Conservation (phyloP, 2,113 vertebrate species). For the Thamnaconus septentrionalis region DNA sequence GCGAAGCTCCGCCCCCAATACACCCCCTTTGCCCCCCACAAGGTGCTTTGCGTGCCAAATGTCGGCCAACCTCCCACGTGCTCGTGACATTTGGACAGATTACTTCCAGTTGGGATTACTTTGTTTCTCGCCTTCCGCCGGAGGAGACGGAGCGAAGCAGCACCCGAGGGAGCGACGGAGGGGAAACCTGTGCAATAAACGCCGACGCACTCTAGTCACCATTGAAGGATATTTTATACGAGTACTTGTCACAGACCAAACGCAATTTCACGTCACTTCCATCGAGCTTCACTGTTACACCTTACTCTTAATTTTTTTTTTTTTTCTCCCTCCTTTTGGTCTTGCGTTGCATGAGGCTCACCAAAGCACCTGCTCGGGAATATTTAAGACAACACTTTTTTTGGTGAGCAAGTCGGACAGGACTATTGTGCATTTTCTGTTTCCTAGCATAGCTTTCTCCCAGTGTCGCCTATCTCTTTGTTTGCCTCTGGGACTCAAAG, state of each 20-base stretch:
- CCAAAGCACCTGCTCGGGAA: constrained; percentile 6
- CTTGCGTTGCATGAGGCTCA: constrained; percentile 34
- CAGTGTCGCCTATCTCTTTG: too few species aligned
- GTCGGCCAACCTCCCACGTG: neutral
- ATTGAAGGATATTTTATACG: constrained; percentile 30
- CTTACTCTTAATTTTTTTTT: neutral
- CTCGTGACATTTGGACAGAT: neutral
- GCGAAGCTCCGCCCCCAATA: neutral
- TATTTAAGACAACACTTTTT: constrained; percentile 4
- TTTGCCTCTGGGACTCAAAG: too few species aligned
- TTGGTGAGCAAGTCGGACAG: constrained; percentile 22
- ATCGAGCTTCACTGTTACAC: constrained; percentile 11
- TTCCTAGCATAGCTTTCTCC: too few species aligned
- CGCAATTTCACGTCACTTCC: constrained; percentile 13
- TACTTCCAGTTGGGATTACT: constrained; percentile 3
- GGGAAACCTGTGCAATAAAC: constrained; percentile 29
- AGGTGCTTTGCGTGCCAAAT: neutral
- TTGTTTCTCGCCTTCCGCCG: neutral
- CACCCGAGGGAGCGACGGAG: neutral
- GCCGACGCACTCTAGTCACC: constrained; percentile 13
- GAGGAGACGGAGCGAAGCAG: neutral
- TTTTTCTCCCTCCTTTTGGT: neutral
- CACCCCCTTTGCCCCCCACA: neutral
- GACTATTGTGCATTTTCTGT: neutral
- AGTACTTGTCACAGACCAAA: neutral